phyloP scores from a whole-genome alignment of 1,140 invertebrate genomes.

The Lasaia peninsularis region DNA sequence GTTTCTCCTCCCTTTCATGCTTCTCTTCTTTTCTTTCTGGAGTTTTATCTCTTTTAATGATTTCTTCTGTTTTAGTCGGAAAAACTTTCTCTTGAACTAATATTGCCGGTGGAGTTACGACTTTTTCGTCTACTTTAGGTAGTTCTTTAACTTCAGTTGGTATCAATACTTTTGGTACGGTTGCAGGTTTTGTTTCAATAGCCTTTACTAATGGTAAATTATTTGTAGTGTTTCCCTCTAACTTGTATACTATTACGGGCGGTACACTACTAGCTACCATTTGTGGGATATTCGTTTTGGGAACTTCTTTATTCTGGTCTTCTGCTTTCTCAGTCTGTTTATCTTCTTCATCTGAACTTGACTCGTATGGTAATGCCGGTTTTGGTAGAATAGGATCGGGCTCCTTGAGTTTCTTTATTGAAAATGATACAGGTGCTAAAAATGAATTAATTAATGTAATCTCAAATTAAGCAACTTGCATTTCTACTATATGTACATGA shows the following conservation, averaged over 20 bases:
- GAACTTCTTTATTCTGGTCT: constrained; percentile 30
- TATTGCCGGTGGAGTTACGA: neutral
- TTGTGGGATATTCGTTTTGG: constrained; percentile 33
- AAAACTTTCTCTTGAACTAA: constrained; percentile 16
- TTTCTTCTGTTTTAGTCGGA: constrained; percentile 21
- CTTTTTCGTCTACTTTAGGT: constrained; percentile 27
- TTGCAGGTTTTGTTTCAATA: constrained; percentile 30
- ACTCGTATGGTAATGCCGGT: constrained; percentile 85
- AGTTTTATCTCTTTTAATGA: constrained; percentile 20
- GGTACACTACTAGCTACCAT: constrained; percentile 33
- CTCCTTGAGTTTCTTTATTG: constrained; percentile 88
- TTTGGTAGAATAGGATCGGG: constrained; percentile 82
- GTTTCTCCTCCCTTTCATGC: constrained; percentile 25
- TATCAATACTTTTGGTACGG: constrained; percentile 19
- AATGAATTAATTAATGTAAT: constrained; percentile 31
- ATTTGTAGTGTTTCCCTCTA: constrained; percentile 37
- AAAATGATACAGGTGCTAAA: constrained; percentile 86
- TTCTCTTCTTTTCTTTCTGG: constrained; percentile 30
- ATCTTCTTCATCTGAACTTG: constrained; percentile 80
- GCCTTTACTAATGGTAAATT: constrained; percentile 40
- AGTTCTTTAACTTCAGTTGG: constrained; percentile 31
- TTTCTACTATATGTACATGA: too few relatives aligned
- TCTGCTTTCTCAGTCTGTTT: constrained; percentile 35
- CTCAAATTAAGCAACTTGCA: too few relatives aligned
- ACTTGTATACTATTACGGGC: constrained; percentile 57